These are phyloP conservation scores for Salvator merianae DNA, from an alignment of 2,113 vertebrate genomes.

Conservation along the genomic window DNA sequence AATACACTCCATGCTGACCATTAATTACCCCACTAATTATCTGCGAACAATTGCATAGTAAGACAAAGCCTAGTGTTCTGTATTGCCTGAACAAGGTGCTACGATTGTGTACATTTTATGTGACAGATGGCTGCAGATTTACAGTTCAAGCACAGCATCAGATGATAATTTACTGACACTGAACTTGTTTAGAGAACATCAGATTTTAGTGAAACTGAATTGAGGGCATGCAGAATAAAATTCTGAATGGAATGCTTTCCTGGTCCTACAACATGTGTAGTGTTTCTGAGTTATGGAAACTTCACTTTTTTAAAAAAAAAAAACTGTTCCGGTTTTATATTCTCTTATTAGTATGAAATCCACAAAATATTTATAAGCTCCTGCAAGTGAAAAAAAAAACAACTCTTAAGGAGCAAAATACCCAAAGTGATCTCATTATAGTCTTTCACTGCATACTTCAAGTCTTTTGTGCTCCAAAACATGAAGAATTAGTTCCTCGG, in stretches of 20 bases:
- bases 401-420: slow-evolving; percentile 21
- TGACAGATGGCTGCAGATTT: slow-evolving; percentile 32
- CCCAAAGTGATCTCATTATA: not conserved
- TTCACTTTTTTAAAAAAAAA: slow-evolving; percentile 29
- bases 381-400: not conserved
- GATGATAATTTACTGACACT: slow-evolving; percentile 23
- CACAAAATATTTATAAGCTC: not conserved
- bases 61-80: slow-evolving; percentile 26
- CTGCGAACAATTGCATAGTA: slow-evolving; percentile 43
- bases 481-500: not conserved
- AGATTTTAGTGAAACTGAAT: slow-evolving; percentile 30
- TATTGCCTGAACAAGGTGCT: slow-evolving; percentile 41
- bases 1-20: slow-evolving; percentile 26
- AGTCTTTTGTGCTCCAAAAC: slow-evolving; percentile 10
- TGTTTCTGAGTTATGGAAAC: not conserved
- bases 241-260: slow-evolving; percentile 13
- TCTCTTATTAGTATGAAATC: slow-evolving; percentile 28
- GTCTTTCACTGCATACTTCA: not conserved
- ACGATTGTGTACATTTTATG: slow-evolving; percentile 32
- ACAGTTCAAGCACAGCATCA: slow-evolving; percentile 24
- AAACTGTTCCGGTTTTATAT: not conserved
- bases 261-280: not conserved
- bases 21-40: slow-evolving; percentile 54
- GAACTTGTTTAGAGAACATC: slow-evolving; percentile 23
- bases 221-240: not conserved